A percentile compares a stretch with the other conserved stretches of the same genome.
phyloP scores from a whole-genome alignment of 2,113 vertebrate species.

The Odontesthes bonariensis region DNA sequence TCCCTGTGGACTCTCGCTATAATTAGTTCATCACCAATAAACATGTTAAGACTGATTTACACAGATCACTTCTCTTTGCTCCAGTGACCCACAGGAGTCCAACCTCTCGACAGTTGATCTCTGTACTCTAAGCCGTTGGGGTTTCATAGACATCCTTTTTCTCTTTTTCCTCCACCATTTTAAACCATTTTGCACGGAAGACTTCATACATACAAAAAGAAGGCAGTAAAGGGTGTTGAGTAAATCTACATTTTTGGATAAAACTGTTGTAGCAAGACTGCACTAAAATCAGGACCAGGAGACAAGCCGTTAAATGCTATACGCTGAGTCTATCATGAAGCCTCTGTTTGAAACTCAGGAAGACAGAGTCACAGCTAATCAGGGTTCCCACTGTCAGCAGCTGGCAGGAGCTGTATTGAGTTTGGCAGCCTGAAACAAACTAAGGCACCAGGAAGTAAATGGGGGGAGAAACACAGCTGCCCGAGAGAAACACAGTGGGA shows the following conservation, averaged over 20 bases:
- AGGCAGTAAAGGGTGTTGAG: not conserved
- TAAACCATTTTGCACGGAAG: not conserved
- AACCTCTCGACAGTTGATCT: conserved; percentile 48
- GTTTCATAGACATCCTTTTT: not conserved
- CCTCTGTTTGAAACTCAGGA: conserved; percentile 52
- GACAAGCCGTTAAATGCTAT: conserved; percentile 20
- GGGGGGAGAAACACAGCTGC: conserved; percentile 57
- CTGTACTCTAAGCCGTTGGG: conserved; percentile 40
- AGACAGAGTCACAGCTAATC: conserved; percentile 65
- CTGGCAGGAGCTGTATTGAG: conserved; percentile 61
- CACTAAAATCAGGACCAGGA: conserved; percentile 12
- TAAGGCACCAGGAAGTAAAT: conserved; percentile 45
- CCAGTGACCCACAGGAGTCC: conserved; percentile 36
- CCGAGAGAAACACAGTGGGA: conserved; percentile 39
- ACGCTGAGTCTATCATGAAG: conserved; percentile 20
- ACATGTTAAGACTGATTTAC: conserved; percentile 60
- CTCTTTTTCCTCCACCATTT: conserved; percentile 2
- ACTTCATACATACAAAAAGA: not conserved
- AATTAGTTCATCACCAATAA: conserved; percentile 73
- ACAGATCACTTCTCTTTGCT: conserved; percentile 42
- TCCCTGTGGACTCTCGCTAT: conserved; percentile 48
- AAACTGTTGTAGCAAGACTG: not conserved
- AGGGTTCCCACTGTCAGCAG: conserved; percentile 45
- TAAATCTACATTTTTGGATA: not conserved
- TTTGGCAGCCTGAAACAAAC: conserved; percentile 60